These are phyloP conservation scores for Zaprionus nigranus DNA, from an alignment of 1,140 invertebrate species.

Conservation along the genomic window DNA sequence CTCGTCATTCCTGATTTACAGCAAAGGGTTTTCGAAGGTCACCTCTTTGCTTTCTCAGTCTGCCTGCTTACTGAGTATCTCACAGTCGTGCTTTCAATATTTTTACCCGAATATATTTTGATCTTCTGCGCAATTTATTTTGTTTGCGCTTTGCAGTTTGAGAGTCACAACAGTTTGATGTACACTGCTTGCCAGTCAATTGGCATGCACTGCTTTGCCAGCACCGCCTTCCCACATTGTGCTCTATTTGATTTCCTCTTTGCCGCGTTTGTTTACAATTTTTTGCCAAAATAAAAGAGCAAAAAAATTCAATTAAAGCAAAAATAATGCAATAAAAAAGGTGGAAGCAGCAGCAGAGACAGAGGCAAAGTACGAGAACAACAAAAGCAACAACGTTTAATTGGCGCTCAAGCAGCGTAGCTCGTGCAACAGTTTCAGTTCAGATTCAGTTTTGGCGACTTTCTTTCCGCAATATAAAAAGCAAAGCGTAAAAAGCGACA, in stretches of 20 bases:
- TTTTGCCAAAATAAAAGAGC: not conserved
- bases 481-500: constrained; percentile 37
- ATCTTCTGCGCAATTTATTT: not conserved
- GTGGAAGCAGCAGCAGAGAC: not conserved
- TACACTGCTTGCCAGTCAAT: constrained; percentile 8
- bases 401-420: constrained; percentile 33
- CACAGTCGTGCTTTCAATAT: not conserved
- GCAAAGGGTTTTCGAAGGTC: too few relatives aligned
- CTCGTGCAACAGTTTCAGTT: constrained; percentile 30
- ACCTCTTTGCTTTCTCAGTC: too few relatives aligned
- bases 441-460: constrained; percentile 33
- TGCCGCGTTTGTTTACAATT: constrained; percentile 4
- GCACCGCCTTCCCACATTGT: not conserved
- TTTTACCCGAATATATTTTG: not conserved
- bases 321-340: constrained; percentile 2
- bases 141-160: not conserved
- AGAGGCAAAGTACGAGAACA: not conserved
- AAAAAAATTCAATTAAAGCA: constrained; percentile 17
- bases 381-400: constrained; percentile 26
- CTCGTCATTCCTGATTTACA: too few relatives aligned
- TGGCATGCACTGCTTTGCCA: constrained; percentile 23
- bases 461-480: constrained; percentile 40
- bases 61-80: not conserved
- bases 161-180: constrained; percentile 1
- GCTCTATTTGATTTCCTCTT: constrained; percentile 3